phyloP scores from a whole-genome alignment of 2,797 vertebrate genomes.

The Adelosebastes latens region DNA sequence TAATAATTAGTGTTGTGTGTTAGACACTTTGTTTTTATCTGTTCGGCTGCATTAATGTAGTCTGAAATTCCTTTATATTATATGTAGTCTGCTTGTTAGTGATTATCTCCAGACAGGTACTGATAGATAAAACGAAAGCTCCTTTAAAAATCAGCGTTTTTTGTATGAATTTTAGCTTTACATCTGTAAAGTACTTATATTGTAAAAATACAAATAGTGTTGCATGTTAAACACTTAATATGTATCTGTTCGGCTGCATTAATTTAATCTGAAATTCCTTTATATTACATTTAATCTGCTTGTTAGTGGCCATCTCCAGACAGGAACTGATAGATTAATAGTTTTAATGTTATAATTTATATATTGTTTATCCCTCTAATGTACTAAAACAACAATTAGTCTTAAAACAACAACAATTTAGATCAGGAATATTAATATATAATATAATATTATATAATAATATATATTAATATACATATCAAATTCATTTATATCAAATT shows the following conservation, averaged over 20 bases:
- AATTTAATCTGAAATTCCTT: background rate
- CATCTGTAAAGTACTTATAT: background rate
- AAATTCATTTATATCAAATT: too few relatives aligned
- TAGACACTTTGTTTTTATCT: background rate
- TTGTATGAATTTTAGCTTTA: accelerated
- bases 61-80: background rate
- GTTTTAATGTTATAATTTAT: background rate
- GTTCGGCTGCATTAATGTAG: background rate
- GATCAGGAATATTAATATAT: background rate
- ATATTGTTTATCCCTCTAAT: too few relatives aligned
- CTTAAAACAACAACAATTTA: too few relatives aligned
- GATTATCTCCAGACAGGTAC: background rate
- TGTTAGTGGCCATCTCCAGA: background rate
- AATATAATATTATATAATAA: background rate
- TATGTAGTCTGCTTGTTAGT: background rate
- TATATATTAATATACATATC: background rate
- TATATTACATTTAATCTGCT: too few relatives aligned
- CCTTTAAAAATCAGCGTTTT: accelerated
- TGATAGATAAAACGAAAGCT: background rate
- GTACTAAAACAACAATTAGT: too few relatives aligned
- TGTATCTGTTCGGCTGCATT: background rate
- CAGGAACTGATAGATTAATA: background rate
- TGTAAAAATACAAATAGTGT: background rate
- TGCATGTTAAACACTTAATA: background rate
- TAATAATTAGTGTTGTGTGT: background rate